A percentile compares a stretch with the other conserved stretches of the same genome.
phyloP scores from a whole-genome alignment of 1,140 invertebrate genomes.

The Eubasilissa regina region DNA sequence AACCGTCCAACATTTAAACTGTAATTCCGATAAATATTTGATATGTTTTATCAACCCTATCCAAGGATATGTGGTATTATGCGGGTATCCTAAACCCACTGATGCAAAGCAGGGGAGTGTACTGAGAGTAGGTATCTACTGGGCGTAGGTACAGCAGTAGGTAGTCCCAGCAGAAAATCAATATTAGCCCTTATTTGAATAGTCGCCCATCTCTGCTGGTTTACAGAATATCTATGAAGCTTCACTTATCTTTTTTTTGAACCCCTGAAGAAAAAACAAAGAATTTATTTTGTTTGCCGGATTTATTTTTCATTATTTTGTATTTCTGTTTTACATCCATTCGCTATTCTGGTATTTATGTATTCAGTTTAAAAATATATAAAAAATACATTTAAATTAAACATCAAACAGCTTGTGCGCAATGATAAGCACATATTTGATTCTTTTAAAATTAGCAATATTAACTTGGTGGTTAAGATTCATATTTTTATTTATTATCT shows the following conservation, averaged over 20 bases:
- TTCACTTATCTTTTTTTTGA: slow-evolving; percentile 2
- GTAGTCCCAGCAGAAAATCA: slow-evolving; percentile 27
- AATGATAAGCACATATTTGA: too few relatives aligned
- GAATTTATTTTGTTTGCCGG: not conserved
- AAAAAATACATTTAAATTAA: too few relatives aligned
- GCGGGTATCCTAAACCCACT: slow-evolving; percentile 19
- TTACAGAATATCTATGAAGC: slow-evolving; percentile 16
- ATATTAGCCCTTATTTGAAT: slow-evolving; percentile 43
- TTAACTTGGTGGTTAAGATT: too few relatives aligned
- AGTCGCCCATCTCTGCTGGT: slow-evolving; percentile 21
- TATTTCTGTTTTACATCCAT: not conserved
- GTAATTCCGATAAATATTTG: slow-evolving; percentile 26
- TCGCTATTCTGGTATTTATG: not conserved
- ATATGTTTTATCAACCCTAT: slow-evolving; percentile 31
- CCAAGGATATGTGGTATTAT: slow-evolving; percentile 32
- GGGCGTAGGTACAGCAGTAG: not conserved
- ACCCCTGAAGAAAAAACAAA: not conserved
- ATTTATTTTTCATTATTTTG: not conserved
- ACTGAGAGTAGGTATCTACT: not conserved
- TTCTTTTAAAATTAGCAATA: too few relatives aligned
- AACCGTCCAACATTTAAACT: slow-evolving; percentile 17
- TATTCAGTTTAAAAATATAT: too few relatives aligned
- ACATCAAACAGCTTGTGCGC: too few relatives aligned
- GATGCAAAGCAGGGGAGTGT: slow-evolving; percentile 11
- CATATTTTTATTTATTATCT: too few relatives aligned